These are phyloP conservation scores for Vollenhovia emeryi DNA, from an alignment of 1,140 invertebrate species.

Conservation along the genomic window DNA sequence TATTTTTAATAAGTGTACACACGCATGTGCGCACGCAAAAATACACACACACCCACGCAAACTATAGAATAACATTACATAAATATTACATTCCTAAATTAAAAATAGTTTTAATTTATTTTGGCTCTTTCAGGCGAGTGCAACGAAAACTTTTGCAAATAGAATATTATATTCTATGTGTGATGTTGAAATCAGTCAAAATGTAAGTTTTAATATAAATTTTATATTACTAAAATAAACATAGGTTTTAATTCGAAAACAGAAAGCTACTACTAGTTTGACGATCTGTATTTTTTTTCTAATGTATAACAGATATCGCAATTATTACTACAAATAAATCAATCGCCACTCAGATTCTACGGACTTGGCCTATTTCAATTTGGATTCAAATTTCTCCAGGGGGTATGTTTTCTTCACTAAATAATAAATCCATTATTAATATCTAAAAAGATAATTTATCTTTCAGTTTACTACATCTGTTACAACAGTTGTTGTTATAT, in stretches of 20 bases:
- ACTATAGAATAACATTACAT: neutral
- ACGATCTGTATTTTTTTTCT: neutral
- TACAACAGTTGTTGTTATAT: neutral
- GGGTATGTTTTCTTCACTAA: neutral
- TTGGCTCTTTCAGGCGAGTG: neutral
- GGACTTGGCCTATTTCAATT: slow-evolving; percentile 27
- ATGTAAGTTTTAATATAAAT: neutral
- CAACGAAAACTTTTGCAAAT: neutral
- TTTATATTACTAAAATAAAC: neutral
- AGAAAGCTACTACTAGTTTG: neutral
- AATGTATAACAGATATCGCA: slow-evolving; percentile 26
- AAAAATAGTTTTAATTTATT: neutral
- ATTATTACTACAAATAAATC: slow-evolving; percentile 9
- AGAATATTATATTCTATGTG: neutral
- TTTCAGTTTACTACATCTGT: neutral
- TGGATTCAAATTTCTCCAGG: neutral
- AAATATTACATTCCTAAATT: neutral
- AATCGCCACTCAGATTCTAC: neutral
- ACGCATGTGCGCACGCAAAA: too few species aligned
- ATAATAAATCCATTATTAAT: neutral
- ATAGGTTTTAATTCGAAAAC: neutral
- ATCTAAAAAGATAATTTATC: neutral
- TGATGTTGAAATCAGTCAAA: neutral
- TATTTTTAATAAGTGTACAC: neutral
- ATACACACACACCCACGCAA: too few species aligned